Evolutionary conservation across 2,888 invertebrate species (phyloP).

Genomic region (Willowsia nigromaculata): DNA sequence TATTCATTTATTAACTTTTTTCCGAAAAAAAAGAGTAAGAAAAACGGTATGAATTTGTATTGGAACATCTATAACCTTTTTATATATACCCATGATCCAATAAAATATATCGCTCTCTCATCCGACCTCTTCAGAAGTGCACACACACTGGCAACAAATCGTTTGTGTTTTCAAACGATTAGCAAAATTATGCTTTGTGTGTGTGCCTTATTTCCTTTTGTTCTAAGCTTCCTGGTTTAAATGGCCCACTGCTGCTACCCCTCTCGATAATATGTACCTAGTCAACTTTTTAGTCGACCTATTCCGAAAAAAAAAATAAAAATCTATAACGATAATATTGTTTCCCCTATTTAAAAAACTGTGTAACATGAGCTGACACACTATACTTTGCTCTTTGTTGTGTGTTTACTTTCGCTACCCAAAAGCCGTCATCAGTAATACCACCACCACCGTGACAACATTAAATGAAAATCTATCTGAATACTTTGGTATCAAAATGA

Average conservation of each 20-base stretch:
- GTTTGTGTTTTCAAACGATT: slow-evolving; percentile 69
- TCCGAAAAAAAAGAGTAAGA: not conserved
- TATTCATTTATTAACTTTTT: not conserved
- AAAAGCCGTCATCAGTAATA: not conserved
- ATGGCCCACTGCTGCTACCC: not conserved
- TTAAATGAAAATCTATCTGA: slow-evolving; percentile 57
- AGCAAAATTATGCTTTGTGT: slow-evolving; percentile 66
- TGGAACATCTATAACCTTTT: not conserved
- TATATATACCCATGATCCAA: not conserved
- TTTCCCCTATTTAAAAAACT: not conserved
- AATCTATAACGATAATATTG: not conserved
- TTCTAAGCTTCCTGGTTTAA: slow-evolving; percentile 63
- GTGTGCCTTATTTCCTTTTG: slow-evolving; percentile 44
- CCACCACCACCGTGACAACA: not conserved
- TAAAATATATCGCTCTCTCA: not conserved
- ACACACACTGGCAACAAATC: slow-evolving; percentile 60
- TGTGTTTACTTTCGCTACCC: not conserved
- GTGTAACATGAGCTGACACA: not conserved
- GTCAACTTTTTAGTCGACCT: not conserved
- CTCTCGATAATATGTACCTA: not conserved
- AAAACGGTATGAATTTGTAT: not conserved
- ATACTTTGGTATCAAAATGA: slow-evolving; percentile 50
- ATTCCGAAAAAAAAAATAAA: too few species aligned
- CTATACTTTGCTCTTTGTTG: not conserved
- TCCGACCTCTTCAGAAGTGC: not conserved